Conservation (phyloP, 2,113 vertebrate species). For the Ptyas mucosa region DNA sequence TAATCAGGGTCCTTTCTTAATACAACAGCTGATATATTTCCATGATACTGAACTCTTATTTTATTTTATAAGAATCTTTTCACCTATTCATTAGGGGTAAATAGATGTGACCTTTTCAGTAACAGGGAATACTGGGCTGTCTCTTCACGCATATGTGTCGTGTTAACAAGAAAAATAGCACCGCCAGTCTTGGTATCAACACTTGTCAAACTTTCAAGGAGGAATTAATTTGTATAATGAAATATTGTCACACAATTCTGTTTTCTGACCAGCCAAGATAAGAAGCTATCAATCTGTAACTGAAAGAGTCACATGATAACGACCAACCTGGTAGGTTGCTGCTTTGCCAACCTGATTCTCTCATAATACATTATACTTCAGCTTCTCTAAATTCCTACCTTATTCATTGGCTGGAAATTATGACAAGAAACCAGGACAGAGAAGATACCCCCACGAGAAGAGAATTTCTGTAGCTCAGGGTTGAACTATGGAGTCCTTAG, state of each 20-base stretch:
- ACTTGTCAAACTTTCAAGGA: background rate
- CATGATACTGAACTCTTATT: background rate
- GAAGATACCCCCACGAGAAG: background rate
- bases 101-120: background rate
- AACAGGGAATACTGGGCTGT: background rate
- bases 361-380: background rate
- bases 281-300: background rate
- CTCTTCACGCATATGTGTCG: background rate
- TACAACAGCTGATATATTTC: background rate
- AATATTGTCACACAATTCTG: background rate
- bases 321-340: background rate
- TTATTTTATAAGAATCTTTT: background rate
- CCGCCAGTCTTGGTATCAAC: background rate
- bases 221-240: background rate
- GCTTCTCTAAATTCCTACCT: background rate
- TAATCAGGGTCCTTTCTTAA: background rate
- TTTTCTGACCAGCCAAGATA: background rate
- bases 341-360: background rate
- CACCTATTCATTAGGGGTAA: background rate
- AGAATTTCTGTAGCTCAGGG: background rate
- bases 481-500: background rate
- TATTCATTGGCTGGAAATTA: background rate
- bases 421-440: background rate
- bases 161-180: background rate
- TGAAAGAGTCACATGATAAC: background rate